Evolutionary conservation across 2,888 invertebrate species (phyloP), one percentile per base, ranked within the genome.

Genomic region (Drosophila kambysellisi): DNA sequence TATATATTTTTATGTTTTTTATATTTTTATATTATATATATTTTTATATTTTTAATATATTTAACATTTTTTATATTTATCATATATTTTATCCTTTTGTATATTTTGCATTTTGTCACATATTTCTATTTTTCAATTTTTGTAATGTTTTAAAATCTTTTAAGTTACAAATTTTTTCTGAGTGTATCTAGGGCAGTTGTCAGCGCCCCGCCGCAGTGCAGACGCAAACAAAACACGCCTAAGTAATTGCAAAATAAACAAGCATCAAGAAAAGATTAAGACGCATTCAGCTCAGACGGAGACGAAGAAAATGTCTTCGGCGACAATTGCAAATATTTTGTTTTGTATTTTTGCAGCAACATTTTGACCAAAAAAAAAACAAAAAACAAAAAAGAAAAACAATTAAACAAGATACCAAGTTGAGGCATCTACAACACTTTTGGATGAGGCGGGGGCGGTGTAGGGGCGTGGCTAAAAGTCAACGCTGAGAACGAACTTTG

Each of bases 201-300:
- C 71, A 67, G 57, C 61, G 43, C 79, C 48, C 56, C 63, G 85
- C 85, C 82, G 90, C 90, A 91, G 83, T 91, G 91, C 88, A 88
- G 90, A 88, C 81, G 82, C 90, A 90, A 84, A 82, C 91, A 86
- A 79, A 90, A 91, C 89, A 91, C 89, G 90, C 91, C 91, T 91
- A 90, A 90, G 91, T 91, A 91, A 90, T 90, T 90, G 91, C 91
- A 91, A 80, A 91, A 91, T 91, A 90, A 90, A 90, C 91, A 90
- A 91, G 87, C 91, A 90, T 91, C 90, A 90, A 91, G 91, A 91
- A 89, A 90, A 90, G 91, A 90, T 91, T 91, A 90, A 91, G 91
- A 90, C 89, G 79, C 83, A 74, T 70, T 68, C 65, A 68, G 61
- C 74, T 25, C 35, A 59, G 53, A 15, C 15, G 8, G 29, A n/a